Percentiles rank a stretch among this genome's conserved stretches.
phyloP scores from a whole-genome alignment of 2,113 vertebrate genomes.

The Anseranas semipalmata region DNA sequence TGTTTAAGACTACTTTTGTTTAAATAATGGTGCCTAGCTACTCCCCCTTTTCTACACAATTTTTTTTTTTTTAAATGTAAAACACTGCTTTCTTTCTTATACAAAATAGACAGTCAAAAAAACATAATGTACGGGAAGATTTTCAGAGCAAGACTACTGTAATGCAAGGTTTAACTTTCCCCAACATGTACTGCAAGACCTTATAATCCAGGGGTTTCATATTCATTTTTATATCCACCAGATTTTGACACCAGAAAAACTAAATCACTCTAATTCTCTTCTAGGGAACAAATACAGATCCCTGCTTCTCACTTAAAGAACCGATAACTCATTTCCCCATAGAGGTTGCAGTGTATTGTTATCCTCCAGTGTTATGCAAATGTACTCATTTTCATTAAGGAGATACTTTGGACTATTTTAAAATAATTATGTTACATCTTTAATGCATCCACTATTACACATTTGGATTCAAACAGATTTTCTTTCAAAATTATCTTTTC shows the following conservation, averaged over 20 bases:
- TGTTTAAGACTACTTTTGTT: neutral
- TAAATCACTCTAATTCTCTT: neutral
- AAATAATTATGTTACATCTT: neutral
- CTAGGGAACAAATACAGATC: neutral
- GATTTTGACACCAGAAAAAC: neutral
- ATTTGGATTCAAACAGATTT: neutral
- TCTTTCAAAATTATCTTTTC: neutral
- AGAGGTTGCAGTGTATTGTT: neutral
- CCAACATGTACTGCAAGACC: rapidly evolving
- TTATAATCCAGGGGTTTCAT: neutral
- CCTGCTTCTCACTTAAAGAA: neutral
- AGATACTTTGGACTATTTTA: conserved; percentile 28
- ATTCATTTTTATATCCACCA: neutral
- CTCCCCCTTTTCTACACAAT: neutral
- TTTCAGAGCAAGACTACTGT: neutral
- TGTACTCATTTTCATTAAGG: neutral
- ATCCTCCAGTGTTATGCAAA: neutral
- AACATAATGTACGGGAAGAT: rapidly evolving
- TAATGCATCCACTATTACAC: neutral
- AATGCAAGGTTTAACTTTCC: neutral
- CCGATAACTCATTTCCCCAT: neutral
- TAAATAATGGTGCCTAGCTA: neutral
- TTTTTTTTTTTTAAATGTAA: neutral
- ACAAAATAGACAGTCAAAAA: neutral
- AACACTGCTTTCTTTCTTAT: neutral